Evolutionary conservation across 2,797 vertebrate genomes (phyloP).

Genomic region (Brachyalestes nurse): DNA sequence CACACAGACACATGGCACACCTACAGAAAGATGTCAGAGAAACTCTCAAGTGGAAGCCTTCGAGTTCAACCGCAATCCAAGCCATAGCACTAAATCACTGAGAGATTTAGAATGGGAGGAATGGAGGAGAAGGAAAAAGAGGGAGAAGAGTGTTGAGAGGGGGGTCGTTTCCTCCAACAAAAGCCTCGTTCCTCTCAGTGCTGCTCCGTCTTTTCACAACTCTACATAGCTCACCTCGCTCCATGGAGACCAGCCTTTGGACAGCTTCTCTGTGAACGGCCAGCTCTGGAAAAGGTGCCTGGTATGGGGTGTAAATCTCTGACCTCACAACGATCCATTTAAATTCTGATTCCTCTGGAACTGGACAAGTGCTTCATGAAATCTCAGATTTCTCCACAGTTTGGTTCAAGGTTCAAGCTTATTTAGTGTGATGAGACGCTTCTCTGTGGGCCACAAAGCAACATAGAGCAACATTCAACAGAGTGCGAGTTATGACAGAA

Average conservation of each 20-base stretch:
- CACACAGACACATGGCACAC: not conserved
- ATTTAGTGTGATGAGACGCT: too few relatives aligned
- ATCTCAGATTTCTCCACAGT: not conserved
- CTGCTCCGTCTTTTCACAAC: conserved; percentile 49
- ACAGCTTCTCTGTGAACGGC: conserved; percentile 31
- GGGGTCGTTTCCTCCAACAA: conserved; percentile 55
- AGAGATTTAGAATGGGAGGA: conserved; percentile 37
- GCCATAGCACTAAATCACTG: conserved; percentile 22
- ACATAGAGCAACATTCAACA: too few relatives aligned
- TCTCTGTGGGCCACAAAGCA: too few relatives aligned
- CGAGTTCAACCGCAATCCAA: conserved; percentile 17
- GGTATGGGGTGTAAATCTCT: not conserved
- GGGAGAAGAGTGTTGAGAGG: conserved; percentile 33
- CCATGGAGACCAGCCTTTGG: conserved; percentile 56
- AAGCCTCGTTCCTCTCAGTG: conserved; percentile 41
- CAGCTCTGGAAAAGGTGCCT: not conserved
- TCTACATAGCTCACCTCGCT: conserved; percentile 51
- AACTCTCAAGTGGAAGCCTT: conserved; percentile 13
- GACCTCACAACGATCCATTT: not conserved
- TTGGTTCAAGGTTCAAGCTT: not conserved
- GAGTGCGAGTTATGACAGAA: too few relatives aligned
- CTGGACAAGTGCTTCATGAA: too few relatives aligned
- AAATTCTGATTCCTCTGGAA: too few relatives aligned
- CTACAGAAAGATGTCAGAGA: not conserved
- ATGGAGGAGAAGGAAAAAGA: conserved; percentile 30